phyloP scores from a whole-genome alignment of 2,888 invertebrate genomes.

The Coelopa pilipes region DNA sequence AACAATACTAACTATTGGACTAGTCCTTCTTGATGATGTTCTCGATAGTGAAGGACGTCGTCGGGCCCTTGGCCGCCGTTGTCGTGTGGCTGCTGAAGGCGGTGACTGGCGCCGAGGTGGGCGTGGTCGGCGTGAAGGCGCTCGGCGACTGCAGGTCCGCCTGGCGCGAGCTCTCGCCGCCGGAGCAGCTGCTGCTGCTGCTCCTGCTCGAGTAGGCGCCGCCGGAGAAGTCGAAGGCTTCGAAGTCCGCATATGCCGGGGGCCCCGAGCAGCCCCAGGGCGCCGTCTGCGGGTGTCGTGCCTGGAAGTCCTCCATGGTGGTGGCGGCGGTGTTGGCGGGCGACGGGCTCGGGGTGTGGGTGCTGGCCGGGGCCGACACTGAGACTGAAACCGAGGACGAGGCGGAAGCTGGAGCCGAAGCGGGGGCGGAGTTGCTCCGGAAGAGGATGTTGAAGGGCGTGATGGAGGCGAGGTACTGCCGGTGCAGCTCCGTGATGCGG shows the following conservation, averaged over 20 bases:
- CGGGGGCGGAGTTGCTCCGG: slow-evolving; percentile 45
- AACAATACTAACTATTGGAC: not conserved
- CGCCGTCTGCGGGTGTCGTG: slow-evolving; percentile 32
- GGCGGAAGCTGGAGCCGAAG: too few relatives aligned
- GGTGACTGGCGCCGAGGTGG: not conserved
- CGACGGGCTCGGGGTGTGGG: not conserved
- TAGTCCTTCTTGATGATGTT: slow-evolving; percentile 65
- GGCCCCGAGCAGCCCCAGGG: slow-evolving; percentile 22
- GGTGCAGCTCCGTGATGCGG: slow-evolving; percentile 64
- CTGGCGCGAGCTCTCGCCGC: slow-evolving; percentile 47
- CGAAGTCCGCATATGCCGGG: slow-evolving; percentile 44
- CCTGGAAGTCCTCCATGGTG: slow-evolving; percentile 3
- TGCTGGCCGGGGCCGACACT: not conserved
- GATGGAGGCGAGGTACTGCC: slow-evolving; percentile 64
- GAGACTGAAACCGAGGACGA: not conserved
- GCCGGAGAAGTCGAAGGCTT: slow-evolving; percentile 46
- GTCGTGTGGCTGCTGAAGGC: not conserved
- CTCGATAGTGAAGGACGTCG: slow-evolving; percentile 63
- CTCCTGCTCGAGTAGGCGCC: slow-evolving; percentile 43
- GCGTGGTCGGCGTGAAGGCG: slow-evolving; percentile 54
- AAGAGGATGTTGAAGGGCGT: slow-evolving; percentile 65
- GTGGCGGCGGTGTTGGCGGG: slow-evolving; percentile 1
- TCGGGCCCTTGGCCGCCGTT: slow-evolving; percentile 46
- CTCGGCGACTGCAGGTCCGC: slow-evolving; percentile 57
- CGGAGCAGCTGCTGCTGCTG: slow-evolving; percentile 41